Evolutionary conservation across 2,888 invertebrate species (phyloP).

Genomic region (Gnatocerus cornutus): DNA sequence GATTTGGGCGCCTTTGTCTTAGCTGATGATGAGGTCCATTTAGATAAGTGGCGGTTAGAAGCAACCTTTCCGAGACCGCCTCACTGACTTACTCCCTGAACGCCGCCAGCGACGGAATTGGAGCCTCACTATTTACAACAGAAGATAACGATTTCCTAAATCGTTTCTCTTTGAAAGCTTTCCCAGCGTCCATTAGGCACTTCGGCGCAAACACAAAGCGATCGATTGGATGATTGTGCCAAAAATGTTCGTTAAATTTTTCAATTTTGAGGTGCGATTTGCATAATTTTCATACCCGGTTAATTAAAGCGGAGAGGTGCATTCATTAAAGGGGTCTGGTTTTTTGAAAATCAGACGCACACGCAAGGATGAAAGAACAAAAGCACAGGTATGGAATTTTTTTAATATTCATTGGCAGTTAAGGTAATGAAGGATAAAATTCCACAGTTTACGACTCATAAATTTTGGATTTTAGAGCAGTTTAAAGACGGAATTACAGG

Average conservation of each 20-base stretch:
- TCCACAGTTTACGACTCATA: constrained; percentile 46
- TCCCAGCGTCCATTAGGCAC: constrained; percentile 8
- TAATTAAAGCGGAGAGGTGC: constrained; percentile 20
- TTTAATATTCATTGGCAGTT: constrained; percentile 46
- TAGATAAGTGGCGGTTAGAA: constrained; percentile 58
- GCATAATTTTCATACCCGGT: constrained; percentile 22
- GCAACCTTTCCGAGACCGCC: constrained; percentile 33
- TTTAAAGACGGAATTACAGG: constrained; percentile 33
- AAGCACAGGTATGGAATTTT: constrained; percentile 38
- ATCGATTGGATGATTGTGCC: background rate
- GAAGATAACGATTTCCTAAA: constrained; percentile 32
- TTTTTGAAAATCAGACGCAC: constrained; percentile 7
- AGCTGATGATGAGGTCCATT: constrained; percentile 57
- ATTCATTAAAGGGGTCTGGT: constrained; percentile 16
- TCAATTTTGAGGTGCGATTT: constrained; percentile 19
- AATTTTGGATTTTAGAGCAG: constrained; percentile 46
- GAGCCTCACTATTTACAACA: constrained; percentile 13
- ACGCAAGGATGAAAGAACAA: constrained; percentile 37
- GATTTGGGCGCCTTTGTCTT: constrained; percentile 58
- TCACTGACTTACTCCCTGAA: constrained; percentile 28
- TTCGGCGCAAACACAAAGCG: background rate
- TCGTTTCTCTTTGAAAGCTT: constrained; percentile 18
- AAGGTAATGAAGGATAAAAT: constrained; percentile 48
- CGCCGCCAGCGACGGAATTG: constrained; percentile 12
- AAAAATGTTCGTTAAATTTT: constrained; percentile 14